Evolutionary conservation across 2,113 vertebrate genomes (phyloP).

Genomic region (Channa maculata): DNA sequence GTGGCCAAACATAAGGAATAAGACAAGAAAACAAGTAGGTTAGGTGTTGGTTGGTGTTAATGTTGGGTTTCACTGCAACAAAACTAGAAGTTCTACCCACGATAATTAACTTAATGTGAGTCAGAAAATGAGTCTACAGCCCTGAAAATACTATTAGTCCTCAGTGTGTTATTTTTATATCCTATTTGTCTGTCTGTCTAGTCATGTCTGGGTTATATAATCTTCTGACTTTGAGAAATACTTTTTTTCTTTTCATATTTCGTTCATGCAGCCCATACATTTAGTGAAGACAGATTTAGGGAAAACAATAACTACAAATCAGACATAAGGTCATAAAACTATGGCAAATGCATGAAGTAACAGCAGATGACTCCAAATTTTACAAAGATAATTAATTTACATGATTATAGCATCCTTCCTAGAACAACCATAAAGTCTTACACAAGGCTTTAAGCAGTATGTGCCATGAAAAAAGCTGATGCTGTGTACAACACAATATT

Average conservation of each 20-base stretch:
- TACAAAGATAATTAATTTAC: conserved; percentile 4
- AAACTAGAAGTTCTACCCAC: not conserved
- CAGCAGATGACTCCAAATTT: conserved; percentile 23
- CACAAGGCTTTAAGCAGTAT: conserved; percentile 6
- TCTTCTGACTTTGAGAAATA: conserved; percentile 27
- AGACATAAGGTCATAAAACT: conserved; percentile 22
- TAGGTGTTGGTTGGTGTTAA: no score
- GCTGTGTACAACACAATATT: not conserved
- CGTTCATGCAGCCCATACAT: conserved; percentile 24
- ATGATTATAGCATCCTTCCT: conserved; percentile 12
- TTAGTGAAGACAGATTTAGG: conserved; percentile 38
- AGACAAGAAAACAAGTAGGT: no score
- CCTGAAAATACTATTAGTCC: no score
- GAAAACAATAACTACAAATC: conserved; percentile 18
- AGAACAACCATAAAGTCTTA: conserved; percentile 1
- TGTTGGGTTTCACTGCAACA: not conserved
- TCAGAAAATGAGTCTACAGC: not conserved
- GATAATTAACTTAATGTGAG: not conserved
- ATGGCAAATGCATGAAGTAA: conserved; percentile 26
- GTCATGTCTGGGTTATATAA: conserved; percentile 6
- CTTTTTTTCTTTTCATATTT: conserved; percentile 37
- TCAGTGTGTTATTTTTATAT: conserved; percentile 19
- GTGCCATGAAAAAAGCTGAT: not conserved
- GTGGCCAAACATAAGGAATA: no score
- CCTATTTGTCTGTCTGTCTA: conserved; percentile 12